Conservation (phyloP, 2,797 vertebrate species). For the Coendou prehensilis region DNA sequence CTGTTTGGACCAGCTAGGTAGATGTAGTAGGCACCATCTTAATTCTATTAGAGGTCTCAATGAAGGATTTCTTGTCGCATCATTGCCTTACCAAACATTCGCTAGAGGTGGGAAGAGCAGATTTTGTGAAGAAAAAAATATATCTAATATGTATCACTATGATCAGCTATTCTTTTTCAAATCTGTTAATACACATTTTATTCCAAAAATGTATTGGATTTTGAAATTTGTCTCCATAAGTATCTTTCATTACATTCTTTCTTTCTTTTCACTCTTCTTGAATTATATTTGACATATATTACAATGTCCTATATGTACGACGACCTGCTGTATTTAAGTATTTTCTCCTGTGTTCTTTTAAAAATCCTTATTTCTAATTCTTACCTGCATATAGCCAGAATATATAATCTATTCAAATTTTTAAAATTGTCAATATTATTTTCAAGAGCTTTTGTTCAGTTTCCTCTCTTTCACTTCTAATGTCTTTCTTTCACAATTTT, state of each 20-base stretch:
- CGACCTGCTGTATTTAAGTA: background rate
- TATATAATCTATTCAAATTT: background rate
- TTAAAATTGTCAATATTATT: background rate
- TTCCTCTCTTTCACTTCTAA: background rate
- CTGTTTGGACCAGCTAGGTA: background rate
- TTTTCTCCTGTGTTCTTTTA: background rate
- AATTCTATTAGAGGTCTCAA: background rate
- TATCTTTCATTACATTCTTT: background rate
- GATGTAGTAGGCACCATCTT: background rate
- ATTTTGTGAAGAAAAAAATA: background rate
- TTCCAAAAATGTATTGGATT: background rate
- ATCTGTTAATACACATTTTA: background rate
- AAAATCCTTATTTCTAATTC: background rate
- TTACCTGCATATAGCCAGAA: background rate
- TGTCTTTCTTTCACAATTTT: background rate
- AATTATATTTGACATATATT: background rate
- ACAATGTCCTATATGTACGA: background rate
- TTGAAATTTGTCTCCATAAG: background rate
- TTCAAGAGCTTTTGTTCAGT: background rate
- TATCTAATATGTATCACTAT: background rate
- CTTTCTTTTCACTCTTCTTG: background rate
- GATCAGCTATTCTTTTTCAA: background rate
- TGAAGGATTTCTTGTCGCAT: background rate
- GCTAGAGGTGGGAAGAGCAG: background rate
- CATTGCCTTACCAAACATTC: background rate